Base-by-base conservation (phyloP, 2,888 invertebrate species). In the Xestia rhomboidea region DNA sequence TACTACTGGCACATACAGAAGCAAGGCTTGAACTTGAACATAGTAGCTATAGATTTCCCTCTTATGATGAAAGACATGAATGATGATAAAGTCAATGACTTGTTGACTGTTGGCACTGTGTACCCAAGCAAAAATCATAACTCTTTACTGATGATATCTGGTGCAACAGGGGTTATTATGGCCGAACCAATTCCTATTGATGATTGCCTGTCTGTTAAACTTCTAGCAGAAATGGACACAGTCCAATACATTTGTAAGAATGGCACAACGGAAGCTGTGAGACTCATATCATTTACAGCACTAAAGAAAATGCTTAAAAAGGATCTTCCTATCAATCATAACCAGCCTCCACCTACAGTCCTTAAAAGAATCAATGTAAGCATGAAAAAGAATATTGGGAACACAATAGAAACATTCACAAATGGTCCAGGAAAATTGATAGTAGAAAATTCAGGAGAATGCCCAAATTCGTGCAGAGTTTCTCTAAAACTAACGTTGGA, bases 31-130 rank as follows among this genome's bases (percentile, higher is more conserved):
- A 92, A 95, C 46, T 95, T 94, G 89, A 97, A 92, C 79, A 97
- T 98, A 64, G 97, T 96, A 72, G 96, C 97, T 18, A 95, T 98
- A 73, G 97, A 98, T 84, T 98, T 98, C 89, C 98, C 98, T 0
- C 94, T 98, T 0, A 94, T 98, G 57, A 93, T 98, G 76, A 97
- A 98, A 64, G 98, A 98, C 90, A 94, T 98, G 83, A 97, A 98
- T 93, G 97, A 97, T 7, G 98, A 98, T 92, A 97, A 97, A 46
- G 97, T 98, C 0, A 96, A 97, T 90, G 98, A 98, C 88, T 95
- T 98, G 49, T 92, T 98, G 34, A 97, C 97, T 38, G 97, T 97
- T 10, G 97, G 97, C 2, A 97, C 97, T 49, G 95, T 95, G 6
- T 96, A 94, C 68, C 96, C 96, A 0, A 97, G 96, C 82, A 94